Evolutionary conservation across 2,797 vertebrate genomes (phyloP).

Genomic region (Acestrorhynchus altus): DNA sequence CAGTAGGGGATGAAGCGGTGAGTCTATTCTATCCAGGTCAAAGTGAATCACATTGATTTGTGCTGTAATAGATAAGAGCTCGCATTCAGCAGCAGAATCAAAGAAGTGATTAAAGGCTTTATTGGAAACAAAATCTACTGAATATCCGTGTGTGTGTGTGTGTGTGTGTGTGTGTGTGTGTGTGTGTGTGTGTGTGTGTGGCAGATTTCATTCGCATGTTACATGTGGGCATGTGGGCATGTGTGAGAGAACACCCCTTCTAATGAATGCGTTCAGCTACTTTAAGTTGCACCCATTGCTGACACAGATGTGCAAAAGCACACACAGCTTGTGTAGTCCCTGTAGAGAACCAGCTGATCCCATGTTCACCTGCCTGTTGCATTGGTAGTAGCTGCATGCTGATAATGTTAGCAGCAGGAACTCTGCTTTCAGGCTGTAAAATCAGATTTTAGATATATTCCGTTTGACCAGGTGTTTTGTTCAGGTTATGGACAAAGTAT

Average conservation of each 20-base stretch:
- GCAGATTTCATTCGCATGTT: conserved; percentile 3
- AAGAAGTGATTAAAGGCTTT: conserved; percentile 13
- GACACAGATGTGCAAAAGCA: no score
- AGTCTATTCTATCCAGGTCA: conserved; percentile 18
- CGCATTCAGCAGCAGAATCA: background rate
- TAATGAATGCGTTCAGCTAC: no score
- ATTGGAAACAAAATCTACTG: background rate
- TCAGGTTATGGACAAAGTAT: no score
- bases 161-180: conserved; percentile 2
- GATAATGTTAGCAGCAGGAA: no score
- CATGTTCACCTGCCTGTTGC: no score
- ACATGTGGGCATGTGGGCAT: conserved; percentile 24
- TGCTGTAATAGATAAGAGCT: background rate
- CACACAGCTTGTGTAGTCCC: no score
- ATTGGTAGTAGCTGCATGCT: no score
- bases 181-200: background rate
- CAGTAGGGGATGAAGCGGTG: background rate
- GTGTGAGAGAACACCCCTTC: background rate
- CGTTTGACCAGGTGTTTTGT: no score
- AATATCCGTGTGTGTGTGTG: background rate
- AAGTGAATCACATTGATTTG: conserved; percentile 18
- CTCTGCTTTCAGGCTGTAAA: no score
- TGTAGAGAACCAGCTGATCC: no score
- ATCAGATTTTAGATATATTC: no score
- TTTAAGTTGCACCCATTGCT: no score